A percentile compares a stretch with the other conserved stretches of the same genome.
Conservation (phyloP, 2,797 vertebrate species). For the Chrosomus eos region DNA sequence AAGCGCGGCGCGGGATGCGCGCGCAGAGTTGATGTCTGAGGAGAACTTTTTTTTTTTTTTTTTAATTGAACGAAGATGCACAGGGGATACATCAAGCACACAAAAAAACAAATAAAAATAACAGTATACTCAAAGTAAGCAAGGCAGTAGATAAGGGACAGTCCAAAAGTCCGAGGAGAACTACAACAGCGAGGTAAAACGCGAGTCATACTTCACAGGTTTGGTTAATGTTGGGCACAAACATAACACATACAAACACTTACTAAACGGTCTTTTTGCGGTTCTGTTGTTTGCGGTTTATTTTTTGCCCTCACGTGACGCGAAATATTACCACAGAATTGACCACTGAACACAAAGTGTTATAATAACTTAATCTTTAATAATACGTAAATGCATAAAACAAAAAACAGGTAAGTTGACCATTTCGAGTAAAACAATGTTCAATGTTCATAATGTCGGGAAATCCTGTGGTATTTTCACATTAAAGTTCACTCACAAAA, state of each 20-base stretch:
- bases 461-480: not conserved
- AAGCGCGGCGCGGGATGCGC: not conserved
- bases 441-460: not conserved
- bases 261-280: not conserved
- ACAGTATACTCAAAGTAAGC: too few species aligned
- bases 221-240: not conserved
- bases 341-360: not conserved
- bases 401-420: not conserved
- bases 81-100: too few species aligned
- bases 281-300: not conserved
- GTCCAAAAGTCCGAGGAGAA: too few species aligned
- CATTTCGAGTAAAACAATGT: not conserved
- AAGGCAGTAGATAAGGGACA: too few species aligned
- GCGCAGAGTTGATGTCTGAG: not conserved
- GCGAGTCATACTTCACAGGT: not conserved
- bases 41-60: not conserved
- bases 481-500: not conserved
- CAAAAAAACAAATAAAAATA: too few species aligned
- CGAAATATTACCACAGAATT: not conserved
- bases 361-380: constrained; percentile 8
- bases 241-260: not conserved
- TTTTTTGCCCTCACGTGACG: not conserved
- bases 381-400: not conserved
- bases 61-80: too few species aligned
- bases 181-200: not conserved